Conservation (phyloP, 2,888 invertebrate species). For the Prionchulus punctatus region DNA sequence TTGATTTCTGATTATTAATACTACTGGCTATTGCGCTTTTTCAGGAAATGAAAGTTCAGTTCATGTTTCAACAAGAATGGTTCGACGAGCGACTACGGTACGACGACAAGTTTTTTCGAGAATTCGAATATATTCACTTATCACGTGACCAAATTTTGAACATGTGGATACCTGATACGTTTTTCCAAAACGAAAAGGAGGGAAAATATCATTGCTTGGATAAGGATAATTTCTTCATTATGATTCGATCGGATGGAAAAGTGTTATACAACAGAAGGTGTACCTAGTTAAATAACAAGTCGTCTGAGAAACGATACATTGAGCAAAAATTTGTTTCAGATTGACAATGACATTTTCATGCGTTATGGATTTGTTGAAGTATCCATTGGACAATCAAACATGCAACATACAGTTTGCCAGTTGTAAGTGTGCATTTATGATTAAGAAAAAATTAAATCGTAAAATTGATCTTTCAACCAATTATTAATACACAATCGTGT, state of each 20-base stretch:
- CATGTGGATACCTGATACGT: constrained; percentile 27
- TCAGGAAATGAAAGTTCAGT: constrained; percentile 7
- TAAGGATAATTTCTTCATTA: constrained; percentile 24
- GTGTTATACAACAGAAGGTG: constrained; percentile 25
- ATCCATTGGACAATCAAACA: constrained; percentile 30
- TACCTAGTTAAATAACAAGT: too few relatives aligned
- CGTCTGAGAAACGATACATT: too few relatives aligned
- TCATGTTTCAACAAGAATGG: constrained; percentile 5
- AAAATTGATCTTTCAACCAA: background rate
- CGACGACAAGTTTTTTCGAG: background rate
- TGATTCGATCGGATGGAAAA: constrained; percentile 26
- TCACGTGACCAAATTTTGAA: constrained; percentile 19
- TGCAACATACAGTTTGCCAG: constrained; percentile 30
- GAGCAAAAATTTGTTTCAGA: constrained; percentile 14
- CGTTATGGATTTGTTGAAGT: constrained; percentile 26
- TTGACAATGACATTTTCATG: constrained; percentile 28
- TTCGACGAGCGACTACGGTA: constrained; percentile 5
- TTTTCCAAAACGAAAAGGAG: constrained; percentile 16
- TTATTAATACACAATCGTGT: background rate
- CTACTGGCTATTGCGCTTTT: background rate
- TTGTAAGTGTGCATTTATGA: constrained; percentile 18
- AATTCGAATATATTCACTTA: constrained; percentile 21
- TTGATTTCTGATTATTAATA: constrained; percentile 2
- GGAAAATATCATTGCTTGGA: constrained; percentile 11
- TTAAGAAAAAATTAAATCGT: background rate